phyloP scores from a whole-genome alignment of 2,888 invertebrate genomes.

The Drosophila austrosaltans region DNA sequence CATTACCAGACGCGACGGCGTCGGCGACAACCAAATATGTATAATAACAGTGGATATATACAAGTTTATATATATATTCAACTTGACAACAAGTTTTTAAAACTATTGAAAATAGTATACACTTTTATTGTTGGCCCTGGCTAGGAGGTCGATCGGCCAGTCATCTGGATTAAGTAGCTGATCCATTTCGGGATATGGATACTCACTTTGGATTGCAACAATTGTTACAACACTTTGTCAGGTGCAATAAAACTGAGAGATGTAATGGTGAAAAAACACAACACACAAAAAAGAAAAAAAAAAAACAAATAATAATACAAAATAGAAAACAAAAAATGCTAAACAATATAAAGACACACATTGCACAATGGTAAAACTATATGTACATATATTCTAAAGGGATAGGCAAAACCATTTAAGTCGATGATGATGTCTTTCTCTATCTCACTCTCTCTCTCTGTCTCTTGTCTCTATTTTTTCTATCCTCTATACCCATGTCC shows the following conservation, averaged over 20 bases:
- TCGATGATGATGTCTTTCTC: conserved; percentile 18
- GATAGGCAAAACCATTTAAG: conserved; percentile 22
- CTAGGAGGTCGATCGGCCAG: conserved; percentile 19
- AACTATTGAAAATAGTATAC: conserved; percentile 54
- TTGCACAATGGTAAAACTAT: conserved; percentile 11
- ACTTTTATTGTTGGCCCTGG: conserved; percentile 5
- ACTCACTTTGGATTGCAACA: background rate
- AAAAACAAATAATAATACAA: conserved; percentile 54
- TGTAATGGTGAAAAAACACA: conserved; percentile 10
- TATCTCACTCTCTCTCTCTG: no score
- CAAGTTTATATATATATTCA: conserved; percentile 17
- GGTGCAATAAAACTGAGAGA: conserved; percentile 47
- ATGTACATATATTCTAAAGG: background rate
- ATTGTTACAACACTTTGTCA: conserved; percentile 55
- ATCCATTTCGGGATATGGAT: background rate
- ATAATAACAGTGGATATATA: conserved; percentile 16
- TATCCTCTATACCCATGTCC: conserved; percentile 21
- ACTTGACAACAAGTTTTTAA: conserved; percentile 60
- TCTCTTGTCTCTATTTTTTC: conserved; percentile 43
- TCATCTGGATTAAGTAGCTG: background rate
- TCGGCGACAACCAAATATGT: conserved; percentile 55
- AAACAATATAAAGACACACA: conserved; percentile 30
- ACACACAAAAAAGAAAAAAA: conserved; percentile 44
- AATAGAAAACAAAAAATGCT: conserved; percentile 44
- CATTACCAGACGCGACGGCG: conserved; percentile 69